phyloP scores from a whole-genome alignment of 2,113 vertebrate genomes.

The Poeciliopsis turrubarensis region DNA sequence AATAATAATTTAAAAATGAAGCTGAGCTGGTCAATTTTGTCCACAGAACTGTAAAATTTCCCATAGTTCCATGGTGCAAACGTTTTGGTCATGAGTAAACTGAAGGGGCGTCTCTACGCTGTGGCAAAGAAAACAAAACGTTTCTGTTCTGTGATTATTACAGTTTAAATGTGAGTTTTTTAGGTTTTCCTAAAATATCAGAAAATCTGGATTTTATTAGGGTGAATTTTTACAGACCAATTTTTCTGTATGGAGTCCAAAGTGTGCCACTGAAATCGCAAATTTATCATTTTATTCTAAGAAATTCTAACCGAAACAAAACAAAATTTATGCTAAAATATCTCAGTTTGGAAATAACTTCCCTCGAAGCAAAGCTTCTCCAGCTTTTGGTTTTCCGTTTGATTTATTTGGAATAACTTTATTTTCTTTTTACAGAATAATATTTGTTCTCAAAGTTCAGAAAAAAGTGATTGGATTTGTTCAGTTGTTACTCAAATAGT shows the following conservation, averaged over 20 bases:
- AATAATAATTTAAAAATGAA: conserved; percentile 18
- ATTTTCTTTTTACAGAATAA: too few relatives aligned
- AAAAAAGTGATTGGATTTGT: background rate
- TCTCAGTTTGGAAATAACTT: too few relatives aligned
- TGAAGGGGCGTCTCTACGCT: conserved; percentile 54
- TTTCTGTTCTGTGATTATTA: background rate
- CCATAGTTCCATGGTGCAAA: conserved; percentile 31
- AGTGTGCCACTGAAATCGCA: background rate
- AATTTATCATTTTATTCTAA: background rate
- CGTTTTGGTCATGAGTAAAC: conserved; percentile 78
- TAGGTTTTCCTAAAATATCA: background rate
- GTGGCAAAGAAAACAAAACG: background rate
- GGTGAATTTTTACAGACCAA: background rate
- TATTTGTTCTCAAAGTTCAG: background rate
- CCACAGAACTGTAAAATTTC: conserved; percentile 36
- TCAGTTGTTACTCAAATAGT: background rate
- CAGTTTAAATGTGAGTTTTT: background rate
- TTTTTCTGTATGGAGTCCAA: background rate
- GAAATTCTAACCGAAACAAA: background rate
- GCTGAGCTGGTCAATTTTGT: conserved; percentile 47
- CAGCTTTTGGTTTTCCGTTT: background rate
- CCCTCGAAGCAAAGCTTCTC: too few relatives aligned
- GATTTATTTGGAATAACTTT: background rate
- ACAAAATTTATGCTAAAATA: background rate
- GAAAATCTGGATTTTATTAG: background rate